Base-by-base conservation (phyloP, 92 coral and sea anemone species). In the Pocillopora meandrina region DNA sequence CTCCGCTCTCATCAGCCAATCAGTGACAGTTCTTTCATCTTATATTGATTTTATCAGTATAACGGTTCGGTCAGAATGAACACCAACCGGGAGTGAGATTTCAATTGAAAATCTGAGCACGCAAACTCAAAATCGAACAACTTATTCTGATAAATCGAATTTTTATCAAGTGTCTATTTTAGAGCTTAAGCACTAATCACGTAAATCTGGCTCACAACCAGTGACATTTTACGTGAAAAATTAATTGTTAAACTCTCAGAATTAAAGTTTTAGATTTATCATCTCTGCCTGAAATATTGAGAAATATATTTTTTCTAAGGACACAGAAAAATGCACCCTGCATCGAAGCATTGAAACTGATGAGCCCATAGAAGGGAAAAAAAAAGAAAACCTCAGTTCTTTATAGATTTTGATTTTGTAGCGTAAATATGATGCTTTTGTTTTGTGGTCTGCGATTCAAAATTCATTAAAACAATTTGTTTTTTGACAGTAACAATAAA, bases 1-100 rank as follows among this genome's bases (percentile, higher is more conserved):
- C 68, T 13, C 31, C 35, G 9, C 56, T 18, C 17, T 76, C 31
- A 76, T 23, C 31, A 76, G 80, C 80, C 68, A 33, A 76, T 58
- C 56, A 76, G 56, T 10, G 68, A 19, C 26, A 11, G 66, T 2
- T n/a, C 47, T 60, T 52, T 7, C 56, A 34, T 76, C 55, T 67
- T 59, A 15, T 14, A 76, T 76, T 59, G 57, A 58, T 35, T 35
- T 76, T 70, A 70, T 70, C 74, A 6, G 55, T 34, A 15, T 36
- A 70, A 36, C 74, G 74, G 56, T 35, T 56, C 19, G 56, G 74
- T 70, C 12, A 70, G 55, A 70, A 11, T 21, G 1, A 70, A 36
- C 20, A 14, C 74, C 74, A 70, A 35, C 74, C 42, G 74, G 47
- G 74, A 35, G 0, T 4, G 74, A 10, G 55, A 70, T 49, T 16